phyloP scores from a whole-genome alignment of 2,888 invertebrate species.

The Luperina testacea region DNA sequence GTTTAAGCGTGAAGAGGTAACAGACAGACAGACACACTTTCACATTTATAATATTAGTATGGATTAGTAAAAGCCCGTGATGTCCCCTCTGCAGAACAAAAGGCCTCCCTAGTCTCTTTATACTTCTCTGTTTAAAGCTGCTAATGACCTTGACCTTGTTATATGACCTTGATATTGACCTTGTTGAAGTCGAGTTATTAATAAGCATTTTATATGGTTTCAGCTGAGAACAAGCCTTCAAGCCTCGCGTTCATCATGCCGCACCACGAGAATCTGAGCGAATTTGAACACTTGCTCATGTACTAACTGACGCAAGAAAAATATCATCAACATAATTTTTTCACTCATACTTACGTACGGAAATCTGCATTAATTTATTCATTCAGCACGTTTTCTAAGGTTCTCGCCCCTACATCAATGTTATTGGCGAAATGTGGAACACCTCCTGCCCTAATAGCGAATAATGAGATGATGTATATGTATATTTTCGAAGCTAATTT shows the following conservation, averaged over 20 bases:
- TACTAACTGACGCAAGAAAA: slow-evolving; percentile 11
- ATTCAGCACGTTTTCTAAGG: not conserved
- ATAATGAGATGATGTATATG: not conserved
- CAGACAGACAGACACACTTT: no score
- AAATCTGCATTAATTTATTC: slow-evolving; percentile 14
- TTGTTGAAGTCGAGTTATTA: not conserved
- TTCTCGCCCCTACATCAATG: not conserved
- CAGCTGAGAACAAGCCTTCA: slow-evolving; percentile 24
- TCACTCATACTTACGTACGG: slow-evolving; percentile 1
- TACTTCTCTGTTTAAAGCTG: not conserved
- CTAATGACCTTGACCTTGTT: no score
- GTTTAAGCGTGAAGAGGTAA: no score
- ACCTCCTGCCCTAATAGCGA: not conserved
- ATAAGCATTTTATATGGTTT: slow-evolving; percentile 1
- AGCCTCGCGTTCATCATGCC: slow-evolving; percentile 17
- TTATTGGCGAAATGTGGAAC: not conserved
- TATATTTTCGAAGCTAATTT: slow-evolving; percentile 36
- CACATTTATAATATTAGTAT: no score
- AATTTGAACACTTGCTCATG: slow-evolving; percentile 40
- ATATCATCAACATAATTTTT: not conserved
- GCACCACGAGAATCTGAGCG: slow-evolving; percentile 32
- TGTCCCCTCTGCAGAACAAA: not conserved
- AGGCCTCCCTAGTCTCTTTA: no score
- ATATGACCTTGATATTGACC: no score
- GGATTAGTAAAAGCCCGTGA: not conserved